Base-by-base conservation (phyloP, 2,888 invertebrate species). In the Hyposoter didymator region DNA sequence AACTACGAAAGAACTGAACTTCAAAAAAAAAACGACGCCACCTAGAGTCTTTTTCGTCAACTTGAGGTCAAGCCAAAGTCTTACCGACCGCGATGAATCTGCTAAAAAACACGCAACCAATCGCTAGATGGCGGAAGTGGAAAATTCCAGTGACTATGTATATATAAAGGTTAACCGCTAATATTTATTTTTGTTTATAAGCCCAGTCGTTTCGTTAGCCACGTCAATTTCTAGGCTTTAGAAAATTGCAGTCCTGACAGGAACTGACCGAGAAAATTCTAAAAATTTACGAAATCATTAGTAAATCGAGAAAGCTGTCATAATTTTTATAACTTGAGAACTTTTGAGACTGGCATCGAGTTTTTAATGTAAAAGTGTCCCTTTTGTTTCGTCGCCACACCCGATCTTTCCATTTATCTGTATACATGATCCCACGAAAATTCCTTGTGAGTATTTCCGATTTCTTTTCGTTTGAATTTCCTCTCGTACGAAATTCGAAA, bases 401-500 rank as follows among this genome's bases (percentile, higher is more conserved):
- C 82, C 82, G 80, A 80, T 17, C 76, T 67, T 72, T 64, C 59
- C 69, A 78, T 59, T 82, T 79, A 80, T 79, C 80, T 75, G 52
- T 84, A 47, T 45, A 19, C 28, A 64, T 64, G 75, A 79, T 82
- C 59, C 59, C 59, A 14, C 28, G 75, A 85, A 82, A 82, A 70
- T 75, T 85, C 70, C 82, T 69, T 55, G 85, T 85, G 85, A 85
- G 85, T 85, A 85, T 82, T 76, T 59, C 75, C 74, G 4, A 55
- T 74, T 78, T 52, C 7, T 52, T 75, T 19, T 72, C 39, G 4
- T 74, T 45, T 59, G 10, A 12, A 35, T 62, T 66, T 28, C 12
- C 35, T 62, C 35, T n/a, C 3, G 10, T 52, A 43, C 22, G 32
- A n/a, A 47, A 35, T 1, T 35, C 10, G 35, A 19, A 4, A 55